phyloP scores from a whole-genome alignment of 2,797 vertebrate species.

The Steatocranus sp. region DNA sequence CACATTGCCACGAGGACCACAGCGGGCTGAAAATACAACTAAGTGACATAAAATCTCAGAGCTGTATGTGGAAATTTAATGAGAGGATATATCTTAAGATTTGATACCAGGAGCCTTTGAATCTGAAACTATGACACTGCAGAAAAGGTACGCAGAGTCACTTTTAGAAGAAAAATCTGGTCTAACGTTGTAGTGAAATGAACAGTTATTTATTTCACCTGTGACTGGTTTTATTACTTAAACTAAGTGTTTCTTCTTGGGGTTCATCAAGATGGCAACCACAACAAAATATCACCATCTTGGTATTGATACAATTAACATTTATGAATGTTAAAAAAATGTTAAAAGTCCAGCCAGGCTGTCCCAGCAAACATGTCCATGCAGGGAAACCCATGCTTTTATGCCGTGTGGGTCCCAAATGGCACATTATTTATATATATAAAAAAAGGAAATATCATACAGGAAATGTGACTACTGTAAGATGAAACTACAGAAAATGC shows the following conservation, averaged over 20 bases:
- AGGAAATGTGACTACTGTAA: neutral
- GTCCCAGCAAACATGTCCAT: neutral
- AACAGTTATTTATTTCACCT: neutral
- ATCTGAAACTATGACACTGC: neutral
- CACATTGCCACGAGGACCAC: neutral
- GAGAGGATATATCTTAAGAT: neutral
- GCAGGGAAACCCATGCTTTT: neutral
- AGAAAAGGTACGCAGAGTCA: neutral
- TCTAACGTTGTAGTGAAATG: neutral
- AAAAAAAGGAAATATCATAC: neutral
- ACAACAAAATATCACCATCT: neutral
- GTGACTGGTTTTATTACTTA: neutral
- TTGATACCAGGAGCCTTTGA: neutral
- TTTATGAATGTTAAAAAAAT: neutral
- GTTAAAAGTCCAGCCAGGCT: neutral
- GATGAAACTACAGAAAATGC: neutral
- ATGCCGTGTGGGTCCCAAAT: neutral
- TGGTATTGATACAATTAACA: neutral
- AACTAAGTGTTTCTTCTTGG: neutral
- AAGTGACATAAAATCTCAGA: neutral
- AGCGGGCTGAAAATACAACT: neutral
- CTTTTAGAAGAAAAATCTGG: neutral
- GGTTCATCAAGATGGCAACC: neutral
- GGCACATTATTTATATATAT: neutral
- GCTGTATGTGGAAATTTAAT: neutral